Conservation (phyloP, 2,113 vertebrate species). For the Gavialis gangeticus region DNA sequence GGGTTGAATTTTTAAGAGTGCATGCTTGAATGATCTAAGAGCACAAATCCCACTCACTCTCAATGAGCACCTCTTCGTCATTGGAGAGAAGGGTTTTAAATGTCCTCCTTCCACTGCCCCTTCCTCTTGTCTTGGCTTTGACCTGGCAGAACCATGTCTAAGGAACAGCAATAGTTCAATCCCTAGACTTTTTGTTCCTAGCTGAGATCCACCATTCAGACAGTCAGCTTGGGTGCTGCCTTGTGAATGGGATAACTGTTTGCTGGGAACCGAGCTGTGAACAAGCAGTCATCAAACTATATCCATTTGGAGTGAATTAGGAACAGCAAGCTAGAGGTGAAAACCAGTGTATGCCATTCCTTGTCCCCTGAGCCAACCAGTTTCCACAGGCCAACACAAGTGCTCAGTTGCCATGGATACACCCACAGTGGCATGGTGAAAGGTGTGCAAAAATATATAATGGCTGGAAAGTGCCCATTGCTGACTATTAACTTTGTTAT, state of each 20-base stretch:
- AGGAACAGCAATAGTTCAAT: neutral
- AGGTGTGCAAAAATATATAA: neutral
- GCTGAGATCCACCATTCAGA: neutral
- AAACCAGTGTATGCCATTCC: neutral
- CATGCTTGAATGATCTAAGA: rapidly evolving
- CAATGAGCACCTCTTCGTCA: neutral
- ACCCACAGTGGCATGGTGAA: neutral
- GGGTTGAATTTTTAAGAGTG: neutral
- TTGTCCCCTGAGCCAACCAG: neutral
- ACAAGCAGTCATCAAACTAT: neutral
- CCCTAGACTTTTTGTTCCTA: too few relatives aligned
- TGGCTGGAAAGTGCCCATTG: neutral
- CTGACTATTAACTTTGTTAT: neutral
- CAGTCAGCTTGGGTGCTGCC: neutral
- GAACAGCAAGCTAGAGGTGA: neutral
- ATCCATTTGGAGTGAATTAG: neutral
- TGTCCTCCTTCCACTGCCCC: neutral
- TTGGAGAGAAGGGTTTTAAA: neutral
- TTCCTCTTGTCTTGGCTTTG: neutral
- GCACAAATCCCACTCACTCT: neutral
- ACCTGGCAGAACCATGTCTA: rapidly evolving
- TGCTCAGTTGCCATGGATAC: neutral
- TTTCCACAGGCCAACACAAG: neutral
- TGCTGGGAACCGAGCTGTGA: neutral
- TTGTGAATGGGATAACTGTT: neutral